Evolutionary conservation across 2,797 vertebrate genomes (phyloP), one percentile per base, ranked within the genome.

Genomic region (Sebastes nivosus): DNA sequence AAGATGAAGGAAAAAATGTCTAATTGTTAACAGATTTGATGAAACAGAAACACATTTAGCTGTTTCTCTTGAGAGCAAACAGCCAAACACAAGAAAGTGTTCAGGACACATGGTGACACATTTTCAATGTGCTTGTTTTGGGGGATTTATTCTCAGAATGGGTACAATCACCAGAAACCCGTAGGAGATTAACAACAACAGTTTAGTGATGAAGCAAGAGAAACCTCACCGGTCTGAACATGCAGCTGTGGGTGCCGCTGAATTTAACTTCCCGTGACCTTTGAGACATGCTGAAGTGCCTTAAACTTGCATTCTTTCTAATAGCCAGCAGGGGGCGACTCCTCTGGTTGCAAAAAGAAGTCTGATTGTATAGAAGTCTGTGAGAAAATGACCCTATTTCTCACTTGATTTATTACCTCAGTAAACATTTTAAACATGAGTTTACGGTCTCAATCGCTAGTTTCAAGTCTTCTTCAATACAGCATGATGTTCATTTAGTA

Each of bases 21-120:
- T 72, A 59, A 83, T 79, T 5, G 54, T 67, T 81, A 20, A 50
- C 72, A 80, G 67, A 77, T 76, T 72, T 77, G 25, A 69, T 75
- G 16, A 29, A 52, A 68, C 29, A 3, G 42, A 25, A 57, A 77
- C 34, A 52, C 22, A 67, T 66, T 61, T 74, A 52, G 38, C 38
- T 20, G 32, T 52, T 85, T 74, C 25, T 34, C 16, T 60, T 64
- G 27, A 29, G 34, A 25, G 46, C 12, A 71, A 75, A 79, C 61
- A 34, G 12, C 30, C 29, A 70, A 77, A 78, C 34, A 29, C 27
- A 29, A 42, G 30, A 20, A 67, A 32, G 13, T 66, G 11, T 81
- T 34, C 36, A 20, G 57, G 32, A 27, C 9, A 7, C 52, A 10
- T 16, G 6, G 16, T 57, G 32, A 72, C 11, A 57, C 30, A 27